Evolutionary conservation across 2,797 vertebrate genomes (phyloP), one percentile per base, ranked within the genome.

Genomic region (Todus mexicanus): DNA sequence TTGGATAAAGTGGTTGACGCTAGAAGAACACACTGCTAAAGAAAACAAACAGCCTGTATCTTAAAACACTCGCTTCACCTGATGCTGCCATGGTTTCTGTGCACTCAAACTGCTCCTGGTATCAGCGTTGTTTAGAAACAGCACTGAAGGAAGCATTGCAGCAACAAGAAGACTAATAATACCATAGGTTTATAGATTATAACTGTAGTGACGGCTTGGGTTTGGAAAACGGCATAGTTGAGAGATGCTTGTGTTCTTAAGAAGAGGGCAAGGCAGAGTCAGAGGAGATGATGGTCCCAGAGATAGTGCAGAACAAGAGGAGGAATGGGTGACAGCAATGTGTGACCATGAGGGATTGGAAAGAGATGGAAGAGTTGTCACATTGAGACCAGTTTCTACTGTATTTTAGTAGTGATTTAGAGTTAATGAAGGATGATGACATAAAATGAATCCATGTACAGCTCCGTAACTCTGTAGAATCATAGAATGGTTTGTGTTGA

Each of bases 381-480:
- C 14, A 22, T 2, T n/a, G 45, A 81, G 61, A 48, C 31, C n/a
- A 47, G 11, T 31, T 37, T 83, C 9, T 53, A 8, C 42, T 15
- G 0, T 60, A 17, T 68, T 40, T 87, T 48, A 17, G 19, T 72
- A 72, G 50, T 35, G 59, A 27, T 68, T 78, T 50, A 69, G 17
- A 61, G 9, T 8, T 51, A 37, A 33, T 59, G 29, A 69, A 61
- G 59, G 43, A 12, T 29, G 26, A 25, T 8, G 3, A 37, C 37
- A 43, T 66, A 17, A 90, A 87, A 37, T 31, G 45, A 88, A 48
- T 7, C 16, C 27, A 10, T 5, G 27, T 56, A 15, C 22, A 76
- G 37, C 38, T 78, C 22, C 6, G 2, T 31, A 40, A 11, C 4
- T 0, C 0, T n/a, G 27, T 11, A 42, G 43, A 38, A 37, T 73